A percentile compares a stretch with the other conserved stretches of the same genome.
These are phyloP conservation scores for Lonchura striata DNA, from an alignment of 2,113 vertebrate species.

Conservation along the genomic window DNA sequence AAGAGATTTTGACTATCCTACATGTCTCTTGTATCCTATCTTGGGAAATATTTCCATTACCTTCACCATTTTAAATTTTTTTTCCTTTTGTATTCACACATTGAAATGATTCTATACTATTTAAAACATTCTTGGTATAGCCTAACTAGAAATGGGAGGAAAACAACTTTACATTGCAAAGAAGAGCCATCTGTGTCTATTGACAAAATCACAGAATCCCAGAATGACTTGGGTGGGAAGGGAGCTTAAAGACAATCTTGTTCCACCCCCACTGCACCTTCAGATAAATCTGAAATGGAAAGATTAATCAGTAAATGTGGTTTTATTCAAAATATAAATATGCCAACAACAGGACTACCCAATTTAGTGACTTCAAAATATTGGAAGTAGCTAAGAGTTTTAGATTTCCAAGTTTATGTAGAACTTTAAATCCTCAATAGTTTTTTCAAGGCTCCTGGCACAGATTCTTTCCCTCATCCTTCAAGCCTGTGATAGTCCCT, in stretches of 20 bases:
- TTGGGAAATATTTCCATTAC: neutral
- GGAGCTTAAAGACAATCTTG: neutral
- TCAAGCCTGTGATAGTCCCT: neutral
- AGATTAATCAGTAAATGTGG: neutral
- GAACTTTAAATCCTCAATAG: neutral
- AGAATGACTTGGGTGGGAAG: neutral
- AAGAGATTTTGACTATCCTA: neutral
- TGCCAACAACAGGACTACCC: neutral
- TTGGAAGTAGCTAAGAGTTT: neutral
- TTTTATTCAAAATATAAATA: neutral
- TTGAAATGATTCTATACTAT: neutral
- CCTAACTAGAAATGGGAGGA: neutral
- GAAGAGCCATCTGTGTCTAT: neutral
- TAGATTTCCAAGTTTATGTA: neutral
- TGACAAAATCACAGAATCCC: neutral
- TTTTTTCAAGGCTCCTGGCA: neutral
- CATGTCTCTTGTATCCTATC: neutral
- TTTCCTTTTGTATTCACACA: neutral
- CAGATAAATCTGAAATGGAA: neutral
- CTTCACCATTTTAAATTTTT: neutral
- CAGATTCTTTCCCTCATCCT: neutral
- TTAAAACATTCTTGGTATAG: neutral
- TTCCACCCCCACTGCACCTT: neutral
- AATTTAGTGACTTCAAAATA: neutral
- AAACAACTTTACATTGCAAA: neutral